Percentiles rank a stretch among this genome's conserved stretches.
Conservation (phyloP, 2,888 invertebrate species). For the Tenthredo scrophulariae region DNA sequence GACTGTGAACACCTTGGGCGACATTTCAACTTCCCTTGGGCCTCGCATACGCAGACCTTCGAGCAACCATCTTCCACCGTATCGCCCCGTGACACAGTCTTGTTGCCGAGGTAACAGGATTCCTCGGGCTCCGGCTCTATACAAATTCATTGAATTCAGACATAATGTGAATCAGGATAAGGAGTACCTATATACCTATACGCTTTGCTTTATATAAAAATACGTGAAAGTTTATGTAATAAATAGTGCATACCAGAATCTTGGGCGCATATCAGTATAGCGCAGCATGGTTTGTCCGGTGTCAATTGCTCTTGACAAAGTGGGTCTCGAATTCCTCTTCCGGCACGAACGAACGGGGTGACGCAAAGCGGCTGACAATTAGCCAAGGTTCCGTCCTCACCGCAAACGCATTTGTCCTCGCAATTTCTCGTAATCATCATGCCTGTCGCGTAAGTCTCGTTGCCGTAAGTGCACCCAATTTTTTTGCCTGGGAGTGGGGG, state of each 20-base stretch:
- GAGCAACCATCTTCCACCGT: slow-evolving; percentile 90
- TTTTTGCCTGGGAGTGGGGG: slow-evolving; percentile 41
- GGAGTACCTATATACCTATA: neutral
- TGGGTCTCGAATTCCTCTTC: slow-evolving; percentile 84
- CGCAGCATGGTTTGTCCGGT: slow-evolving; percentile 86
- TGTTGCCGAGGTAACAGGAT: slow-evolving; percentile 85
- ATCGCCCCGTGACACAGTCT: slow-evolving; percentile 86
- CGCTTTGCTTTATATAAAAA: neutral
- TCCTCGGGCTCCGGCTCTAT: slow-evolving; percentile 77
- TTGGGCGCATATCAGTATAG: slow-evolving; percentile 85
- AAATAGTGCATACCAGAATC: slow-evolving; percentile 79
- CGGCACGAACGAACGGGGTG: slow-evolving; percentile 85
- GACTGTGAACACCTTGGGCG: slow-evolving; percentile 82
- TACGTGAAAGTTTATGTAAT: neutral
- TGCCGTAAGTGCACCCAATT: slow-evolving; percentile 74
- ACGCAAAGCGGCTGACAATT: slow-evolving; percentile 88
- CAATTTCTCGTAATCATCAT: slow-evolving; percentile 87
- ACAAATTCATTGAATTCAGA: slow-evolving; percentile 18
- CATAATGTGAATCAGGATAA: neutral
- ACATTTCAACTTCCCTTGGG: slow-evolving; percentile 87
- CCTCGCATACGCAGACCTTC: slow-evolving; percentile 88
- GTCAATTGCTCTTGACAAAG: slow-evolving; percentile 86
- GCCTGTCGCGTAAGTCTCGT: slow-evolving; percentile 81
- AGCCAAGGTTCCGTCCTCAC: slow-evolving; percentile 82
- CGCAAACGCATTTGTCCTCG: slow-evolving; percentile 88